Evolutionary conservation across 2,113 vertebrate species (phyloP), one percentile per base, ranked within the genome.

Genomic region (Alethe castanea): DNA sequence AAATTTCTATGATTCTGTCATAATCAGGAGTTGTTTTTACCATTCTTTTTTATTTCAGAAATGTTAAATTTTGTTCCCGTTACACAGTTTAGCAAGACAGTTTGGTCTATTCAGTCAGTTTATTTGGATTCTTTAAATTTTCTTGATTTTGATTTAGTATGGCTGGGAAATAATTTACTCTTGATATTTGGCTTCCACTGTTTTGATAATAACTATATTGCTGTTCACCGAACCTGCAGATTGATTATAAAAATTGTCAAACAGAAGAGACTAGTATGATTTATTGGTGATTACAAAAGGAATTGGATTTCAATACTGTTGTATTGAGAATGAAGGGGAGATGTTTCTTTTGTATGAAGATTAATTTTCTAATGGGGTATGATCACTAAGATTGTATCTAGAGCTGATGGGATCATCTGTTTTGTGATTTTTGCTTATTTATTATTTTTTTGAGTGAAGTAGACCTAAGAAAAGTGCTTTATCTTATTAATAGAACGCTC

Each of bases 191-290:
- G 23, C 19, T 76, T 80, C 14, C 31, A 2, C 35, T 80, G 12
- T 42, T 64, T 60, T 65, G 35, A 9, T 77, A 73, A 48, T 61
- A 29, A 3, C 36, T 36, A 1, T 61, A 44, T 65, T 81, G 65
- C 29, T 85, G 1, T 56, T 80, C 40, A 48, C 9, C 1, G 4
- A 12, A 20, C 6, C 5, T 62, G 3, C 1, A 5, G 26, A 5
- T 11, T 17, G 26, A 35, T 72, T 44, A 16, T 56, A 36, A 57
- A 83, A 83, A n/a, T 7, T 52, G 31, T 69, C 71, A 64, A 44
- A 28, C 18, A 59, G 70, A 67, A 44, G 70, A 69, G 40, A 23
- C 9, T 62, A 24, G 12, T 1, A 1, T 13, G 22, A 38, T 38
- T 76, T 59, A 47, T 67, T 66, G 66, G 47, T 86, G 31, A 33